Conservation (phyloP, 1,140 invertebrate species). For the Diachasmimorpha longicaudata region DNA sequence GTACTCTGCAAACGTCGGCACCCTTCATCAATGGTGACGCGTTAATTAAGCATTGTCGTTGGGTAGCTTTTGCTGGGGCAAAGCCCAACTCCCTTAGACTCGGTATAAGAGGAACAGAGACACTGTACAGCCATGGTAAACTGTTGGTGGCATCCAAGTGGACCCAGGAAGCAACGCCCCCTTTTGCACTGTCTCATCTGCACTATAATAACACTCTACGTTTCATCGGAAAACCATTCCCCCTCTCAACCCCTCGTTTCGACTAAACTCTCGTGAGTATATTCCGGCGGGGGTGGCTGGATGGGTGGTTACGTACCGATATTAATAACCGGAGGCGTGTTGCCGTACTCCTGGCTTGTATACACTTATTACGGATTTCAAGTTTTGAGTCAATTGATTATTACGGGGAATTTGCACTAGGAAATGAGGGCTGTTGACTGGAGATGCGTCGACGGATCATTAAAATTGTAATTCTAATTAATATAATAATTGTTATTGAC, state of each 20-base stretch:
- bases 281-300: background rate
- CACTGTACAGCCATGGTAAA: constrained; percentile 6
- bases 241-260: background rate
- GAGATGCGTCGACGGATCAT: background rate
- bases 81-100: background rate
- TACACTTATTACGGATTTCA: background rate
- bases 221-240: background rate
- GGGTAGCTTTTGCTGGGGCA: background rate
- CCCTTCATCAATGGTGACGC: constrained; percentile 29
- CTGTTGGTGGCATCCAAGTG: constrained; percentile 26
- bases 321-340: constrained; percentile 23
- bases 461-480: background rate
- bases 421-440: too few relatives aligned
- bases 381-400: background rate
- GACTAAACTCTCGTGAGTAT: background rate
- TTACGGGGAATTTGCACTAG: background rate
- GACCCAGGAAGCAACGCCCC: constrained; percentile 26
- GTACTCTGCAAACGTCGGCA: constrained; percentile 5
- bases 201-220: constrained; percentile 9
- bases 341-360: background rate
- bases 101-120: background rate
- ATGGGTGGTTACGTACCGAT: constrained; percentile 7
- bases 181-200: constrained; percentile 7
- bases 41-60: constrained; percentile 28
- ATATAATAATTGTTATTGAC: too few relatives aligned